A percentile compares a stretch with the other conserved stretches of the same genome.
Conservation (phyloP, 1,140 invertebrate genomes). For the Pristionchus pacificus region DNA sequence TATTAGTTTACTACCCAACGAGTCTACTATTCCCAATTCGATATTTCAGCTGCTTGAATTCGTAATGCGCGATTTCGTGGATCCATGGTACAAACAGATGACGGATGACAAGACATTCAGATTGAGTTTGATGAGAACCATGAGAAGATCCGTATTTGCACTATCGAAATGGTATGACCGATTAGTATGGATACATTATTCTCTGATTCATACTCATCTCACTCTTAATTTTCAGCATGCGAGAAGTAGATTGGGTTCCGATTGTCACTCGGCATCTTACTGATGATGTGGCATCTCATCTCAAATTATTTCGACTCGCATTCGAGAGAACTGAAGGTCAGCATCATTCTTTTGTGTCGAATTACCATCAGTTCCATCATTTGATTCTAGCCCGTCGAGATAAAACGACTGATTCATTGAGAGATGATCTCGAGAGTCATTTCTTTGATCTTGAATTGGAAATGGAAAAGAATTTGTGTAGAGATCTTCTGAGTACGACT, state of each 20-base stretch:
- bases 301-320: slow-evolving; percentile 73
- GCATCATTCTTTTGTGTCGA: slow-evolving; percentile 40
- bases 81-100: slow-evolving; percentile 70
- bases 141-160: slow-evolving; percentile 63
- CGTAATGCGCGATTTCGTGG: slow-evolving; percentile 74
- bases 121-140: slow-evolving; percentile 61
- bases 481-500: slow-evolving; percentile 62
- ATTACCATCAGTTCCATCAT: background rate
- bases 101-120: slow-evolving; percentile 64
- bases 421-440: slow-evolving; percentile 67
- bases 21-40: too few relatives aligned
- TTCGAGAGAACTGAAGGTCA: slow-evolving; percentile 67
- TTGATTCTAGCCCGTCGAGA: slow-evolving; percentile 8
- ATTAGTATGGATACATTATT: slow-evolving; percentile 7
- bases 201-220: slow-evolving; percentile 15
- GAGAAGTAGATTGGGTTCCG: slow-evolving; percentile 82
- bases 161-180: slow-evolving; percentile 62
- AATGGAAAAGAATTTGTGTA: slow-evolving; percentile 71
- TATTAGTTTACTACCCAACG: background rate
- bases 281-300: slow-evolving; percentile 82
- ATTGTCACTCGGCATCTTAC: slow-evolving; percentile 79
- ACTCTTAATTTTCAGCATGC: slow-evolving; percentile 65
- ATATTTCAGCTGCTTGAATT: slow-evolving; percentile 67
- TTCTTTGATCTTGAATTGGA: slow-evolving; percentile 83
- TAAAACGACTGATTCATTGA: slow-evolving; percentile 11